phyloP scores from a whole-genome alignment of 2,113 vertebrate species.

The Dromaius novaehollandiae region DNA sequence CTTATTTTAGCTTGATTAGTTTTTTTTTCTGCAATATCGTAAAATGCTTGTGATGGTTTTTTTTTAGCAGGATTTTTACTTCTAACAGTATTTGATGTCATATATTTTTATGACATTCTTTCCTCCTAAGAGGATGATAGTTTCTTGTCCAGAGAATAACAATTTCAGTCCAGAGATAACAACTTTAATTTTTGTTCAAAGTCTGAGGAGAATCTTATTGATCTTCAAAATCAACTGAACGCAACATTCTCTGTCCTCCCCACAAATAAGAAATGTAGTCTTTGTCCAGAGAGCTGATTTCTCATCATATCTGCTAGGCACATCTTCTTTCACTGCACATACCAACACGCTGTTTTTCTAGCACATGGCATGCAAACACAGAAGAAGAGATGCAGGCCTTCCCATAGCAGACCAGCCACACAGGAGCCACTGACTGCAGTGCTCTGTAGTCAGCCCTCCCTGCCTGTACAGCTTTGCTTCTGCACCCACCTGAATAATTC shows the following conservation, averaged over 20 bases:
- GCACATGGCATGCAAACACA: rapidly evolving
- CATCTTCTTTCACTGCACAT: background rate
- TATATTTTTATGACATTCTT: background rate
- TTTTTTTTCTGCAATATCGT: background rate
- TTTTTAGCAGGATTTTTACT: background rate
- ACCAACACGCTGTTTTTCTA: background rate
- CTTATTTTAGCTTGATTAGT: background rate
- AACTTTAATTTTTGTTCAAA: background rate
- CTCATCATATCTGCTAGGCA: background rate
- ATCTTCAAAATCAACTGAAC: rapidly evolving
- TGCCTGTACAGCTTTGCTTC: background rate
- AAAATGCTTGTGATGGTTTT: background rate
- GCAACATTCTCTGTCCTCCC: background rate
- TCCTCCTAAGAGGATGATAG: background rate
- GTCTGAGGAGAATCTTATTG: background rate
- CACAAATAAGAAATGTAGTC: background rate
- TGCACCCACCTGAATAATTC: background rate
- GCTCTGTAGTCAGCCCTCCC: background rate
- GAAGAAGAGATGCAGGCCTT: background rate
- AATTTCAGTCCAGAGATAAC: background rate
- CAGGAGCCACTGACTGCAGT: background rate
- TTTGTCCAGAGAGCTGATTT: background rate
- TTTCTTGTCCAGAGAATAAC: background rate
- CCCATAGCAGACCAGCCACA: background rate
- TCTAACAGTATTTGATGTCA: background rate